These are phyloP conservation scores for Notodonta ziczac DNA, from an alignment of 2,888 invertebrate genomes.

Conservation along the genomic window DNA sequence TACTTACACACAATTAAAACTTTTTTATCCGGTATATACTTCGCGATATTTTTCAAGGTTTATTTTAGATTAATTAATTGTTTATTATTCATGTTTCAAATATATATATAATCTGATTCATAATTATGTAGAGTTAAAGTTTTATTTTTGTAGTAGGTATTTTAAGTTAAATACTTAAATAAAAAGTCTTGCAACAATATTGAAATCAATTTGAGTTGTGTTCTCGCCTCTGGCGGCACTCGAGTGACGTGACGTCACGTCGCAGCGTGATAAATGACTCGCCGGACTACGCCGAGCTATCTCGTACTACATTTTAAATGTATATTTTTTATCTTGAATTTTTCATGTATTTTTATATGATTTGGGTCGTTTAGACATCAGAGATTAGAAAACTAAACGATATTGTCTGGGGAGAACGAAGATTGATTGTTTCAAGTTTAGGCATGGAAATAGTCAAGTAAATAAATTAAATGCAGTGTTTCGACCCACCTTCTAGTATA, in stretches of 20 bases:
- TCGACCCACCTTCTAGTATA: neutral
- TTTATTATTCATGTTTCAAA: too few species aligned
- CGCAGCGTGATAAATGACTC: constrained; percentile 57
- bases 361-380: neutral
- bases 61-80: too few species aligned
- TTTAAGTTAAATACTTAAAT: neutral
- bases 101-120: too few species aligned
- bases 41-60: too few species aligned
- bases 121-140: too few species aligned
- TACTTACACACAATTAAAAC: too few species aligned
- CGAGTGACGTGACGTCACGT: constrained; percentile 42
- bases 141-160: too few species aligned
- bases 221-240: constrained; percentile 32
- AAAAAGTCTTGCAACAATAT: constrained; percentile 24
- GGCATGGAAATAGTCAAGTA: neutral
- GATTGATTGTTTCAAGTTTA: constrained; percentile 2
- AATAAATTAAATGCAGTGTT: constrained; percentile 6
- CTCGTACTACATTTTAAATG: constrained; percentile 23
- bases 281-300: constrained; percentile 25
- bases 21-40: too few species aligned
- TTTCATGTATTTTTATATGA: constrained; percentile 2
- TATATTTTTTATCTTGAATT: constrained; percentile 14
- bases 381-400: constrained; percentile 8
- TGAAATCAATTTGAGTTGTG: constrained; percentile 43
- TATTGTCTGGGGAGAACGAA: constrained; percentile 5